Percentiles rank a stretch among this genome's conserved stretches.
Conservation (phyloP, 2,888 invertebrate species). For the Agriopis leucophaearia region DNA sequence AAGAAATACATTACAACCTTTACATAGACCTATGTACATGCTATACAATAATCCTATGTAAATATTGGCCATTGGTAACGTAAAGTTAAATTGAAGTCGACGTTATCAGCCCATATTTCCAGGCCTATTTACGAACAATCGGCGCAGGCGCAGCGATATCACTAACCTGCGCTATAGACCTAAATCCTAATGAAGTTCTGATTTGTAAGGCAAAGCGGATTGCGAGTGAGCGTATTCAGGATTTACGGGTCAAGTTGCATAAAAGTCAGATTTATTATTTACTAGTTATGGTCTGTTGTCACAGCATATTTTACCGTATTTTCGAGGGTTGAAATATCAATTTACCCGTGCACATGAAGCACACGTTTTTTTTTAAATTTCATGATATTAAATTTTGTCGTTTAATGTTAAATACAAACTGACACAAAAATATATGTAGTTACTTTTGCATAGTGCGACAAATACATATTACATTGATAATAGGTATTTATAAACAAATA, state of each 20-base stretch:
- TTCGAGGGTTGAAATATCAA: too few relatives aligned
- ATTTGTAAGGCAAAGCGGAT: constrained; percentile 62
- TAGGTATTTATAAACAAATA: too few relatives aligned
- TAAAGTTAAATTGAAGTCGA: constrained; percentile 15
- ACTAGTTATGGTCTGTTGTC: not conserved
- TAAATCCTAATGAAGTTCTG: constrained; percentile 58
- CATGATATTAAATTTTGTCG: too few relatives aligned
- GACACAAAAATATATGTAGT: not conserved
- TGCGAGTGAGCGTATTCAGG: constrained; percentile 29
- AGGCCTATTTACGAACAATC: constrained; percentile 38
- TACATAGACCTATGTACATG: not conserved
- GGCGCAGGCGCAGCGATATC: constrained; percentile 33
- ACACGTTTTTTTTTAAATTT: not conserved
- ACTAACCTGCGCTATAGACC: constrained; percentile 35
- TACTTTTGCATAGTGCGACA: not conserved
- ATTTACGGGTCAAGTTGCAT: not conserved
- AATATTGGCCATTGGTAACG: constrained; percentile 8
- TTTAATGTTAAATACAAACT: not conserved
- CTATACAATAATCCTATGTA: constrained; percentile 4
- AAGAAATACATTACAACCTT: not conserved
- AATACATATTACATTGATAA: too few relatives aligned
- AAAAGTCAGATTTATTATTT: not conserved
- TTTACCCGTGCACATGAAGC: too few relatives aligned
- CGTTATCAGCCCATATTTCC: constrained; percentile 44
- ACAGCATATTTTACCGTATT: too few relatives aligned